Evolutionary conservation across 2,888 invertebrate species (phyloP), one percentile per base, ranked within the genome.

Genomic region (Adelphocoris suturalis): DNA sequence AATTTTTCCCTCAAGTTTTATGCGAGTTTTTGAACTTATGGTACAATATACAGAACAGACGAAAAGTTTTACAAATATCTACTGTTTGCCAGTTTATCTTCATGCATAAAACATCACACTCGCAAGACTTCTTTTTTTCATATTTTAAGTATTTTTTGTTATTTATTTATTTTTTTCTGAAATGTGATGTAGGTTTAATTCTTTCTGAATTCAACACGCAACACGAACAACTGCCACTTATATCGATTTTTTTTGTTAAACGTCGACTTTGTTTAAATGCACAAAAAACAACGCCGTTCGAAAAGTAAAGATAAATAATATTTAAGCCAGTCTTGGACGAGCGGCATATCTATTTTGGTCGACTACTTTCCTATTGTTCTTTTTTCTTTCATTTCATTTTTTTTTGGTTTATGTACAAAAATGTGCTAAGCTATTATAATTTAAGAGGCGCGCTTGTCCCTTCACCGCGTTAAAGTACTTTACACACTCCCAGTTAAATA

Each of bases 1-100:
- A 46, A 14, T 85, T 84, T 84, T 84, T 52, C 27, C 68, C 68
- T 23, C 19, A 68, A 27, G 19, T 76, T 85, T 85, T 61, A 85
- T 28, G 85, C 52, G 57, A 55, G 85, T 84, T 84, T 90, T 82
- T 88, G 90, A 90, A 90, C 75, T 89, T 89, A 82, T 90, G 81
- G 76, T 90, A 90, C 84, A 90, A 90, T 88, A 76, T 90, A 90
- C 90, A 90, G 81, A 80, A 90, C 86, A 88, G 84, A 85, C 88
- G 88, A 46, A 55, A 75, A 27, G 46, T 82, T 80, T 52, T 19
- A 68, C 68, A 68, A 19, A 68, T 68, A 68, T 23, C 27, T 68
- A 68, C 27, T 68, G 52, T 68, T 68, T 19, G 68, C 23, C 68
- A 68, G 68, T 68, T n/a, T 57, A 68, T 68, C 27, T 68, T 27